These are phyloP conservation scores for Homalodisca vitripennis DNA, from an alignment of 1,140 invertebrate species.

Conservation along the genomic window DNA sequence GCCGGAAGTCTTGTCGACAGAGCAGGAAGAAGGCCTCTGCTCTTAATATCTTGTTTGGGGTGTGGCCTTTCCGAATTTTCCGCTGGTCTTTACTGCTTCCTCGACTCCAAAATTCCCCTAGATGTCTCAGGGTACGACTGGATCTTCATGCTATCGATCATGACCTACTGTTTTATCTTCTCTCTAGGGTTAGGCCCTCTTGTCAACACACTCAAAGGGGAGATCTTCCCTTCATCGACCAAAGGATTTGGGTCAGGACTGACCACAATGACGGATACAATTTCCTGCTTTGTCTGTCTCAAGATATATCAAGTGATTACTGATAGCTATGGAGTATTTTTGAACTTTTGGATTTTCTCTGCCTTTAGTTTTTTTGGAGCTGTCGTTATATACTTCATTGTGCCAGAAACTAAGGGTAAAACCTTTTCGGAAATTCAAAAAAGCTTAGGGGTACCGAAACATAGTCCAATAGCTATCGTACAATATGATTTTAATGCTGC, in stretches of 20 bases:
- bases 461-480: background rate
- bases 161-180: slow-evolving; percentile 32
- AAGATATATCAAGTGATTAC: slow-evolving; percentile 66
- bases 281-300: slow-evolving; percentile 62
- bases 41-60: slow-evolving; percentile 51
- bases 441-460: slow-evolving; percentile 50
- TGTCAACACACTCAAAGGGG: slow-evolving; percentile 38
- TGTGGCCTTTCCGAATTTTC: slow-evolving; percentile 33
- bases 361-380: slow-evolving; percentile 61
- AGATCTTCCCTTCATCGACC: slow-evolving; percentile 38
- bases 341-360: slow-evolving; percentile 79
- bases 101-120: background rate
- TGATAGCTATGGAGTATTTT: slow-evolving; percentile 60
- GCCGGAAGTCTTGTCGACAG: slow-evolving; percentile 51
- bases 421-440: slow-evolving; percentile 73
- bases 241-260: slow-evolving; percentile 37
- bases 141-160: slow-evolving; percentile 29
- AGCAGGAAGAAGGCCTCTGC: slow-evolving; percentile 53
- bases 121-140: slow-evolving; percentile 21
- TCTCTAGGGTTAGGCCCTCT: slow-evolving; percentile 38
- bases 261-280: slow-evolving; percentile 35
- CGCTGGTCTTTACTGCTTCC: slow-evolving; percentile 34
- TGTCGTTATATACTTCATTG: slow-evolving; percentile 58
- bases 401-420: slow-evolving; percentile 84
- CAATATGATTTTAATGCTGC: background rate